Base-by-base conservation (phyloP, 2,888 invertebrate genomes). In the Caenorhabditis plicata region DNA sequence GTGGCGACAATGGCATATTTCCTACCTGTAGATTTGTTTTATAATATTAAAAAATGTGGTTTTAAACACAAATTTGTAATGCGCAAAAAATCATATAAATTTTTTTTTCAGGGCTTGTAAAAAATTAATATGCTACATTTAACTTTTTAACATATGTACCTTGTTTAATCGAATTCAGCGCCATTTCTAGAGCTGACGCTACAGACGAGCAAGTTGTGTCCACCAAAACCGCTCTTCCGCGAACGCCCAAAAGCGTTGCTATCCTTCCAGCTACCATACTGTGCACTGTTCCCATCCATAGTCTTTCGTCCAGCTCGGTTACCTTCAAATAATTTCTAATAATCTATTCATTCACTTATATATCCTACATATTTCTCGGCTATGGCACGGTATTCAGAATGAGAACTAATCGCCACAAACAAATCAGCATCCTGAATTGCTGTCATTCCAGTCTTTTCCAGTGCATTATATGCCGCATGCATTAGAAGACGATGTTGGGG, bases 391-490 rank as follows among this genome's bases (percentile, higher is more conserved):
- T 68, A 64, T 22, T 66, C 66, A 5, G 66, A 66, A 25, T 63
- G 58, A 9, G 57, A 48, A 31, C 49, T 55, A 29, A 66, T 65
- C 13, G 66, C 61, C 15, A 70, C 19, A 35, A 52, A 58, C 0
- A 70, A 39, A 46, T 66, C 57, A 3, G 63, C 53, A 27, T 55
- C 50, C 2, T 45, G 47, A 8, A 70, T 52, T 11, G 58, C 36
- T n/a, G 57, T 26, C 0, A 62, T 27, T 1, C 68, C 68, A 3
- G 66, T 51, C 26, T 67, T 62, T 8, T 66, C 85, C 58, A 93
- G 87, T 25, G 90, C 88, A 83, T 94, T 93, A 82, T 92, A 88
- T 8, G 92, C 91, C 33, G 88, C 82, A 84, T 92, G 95, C n/a
- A 78, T 57, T 3, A 78, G 62, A 2, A 78, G 47, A 7, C 78